Percentiles rank a stretch among this genome's conserved stretches.
Evolutionary conservation across 2,888 invertebrate species (phyloP).

Genomic region (Andrena chrysosceles): DNA sequence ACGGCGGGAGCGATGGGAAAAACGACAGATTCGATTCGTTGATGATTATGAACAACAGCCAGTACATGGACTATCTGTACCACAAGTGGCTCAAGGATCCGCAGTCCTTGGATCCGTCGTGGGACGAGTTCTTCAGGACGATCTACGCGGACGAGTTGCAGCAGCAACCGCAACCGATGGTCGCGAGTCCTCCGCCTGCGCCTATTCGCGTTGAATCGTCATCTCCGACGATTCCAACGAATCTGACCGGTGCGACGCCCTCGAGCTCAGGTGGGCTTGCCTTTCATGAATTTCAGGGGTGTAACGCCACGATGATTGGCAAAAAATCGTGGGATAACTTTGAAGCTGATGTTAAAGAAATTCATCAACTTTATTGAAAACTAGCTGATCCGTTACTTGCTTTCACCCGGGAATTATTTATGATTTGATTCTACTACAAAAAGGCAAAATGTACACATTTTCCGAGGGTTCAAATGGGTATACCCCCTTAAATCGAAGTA

Average conservation of each 20-base stretch:
- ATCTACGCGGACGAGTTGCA: constrained; percentile 15
- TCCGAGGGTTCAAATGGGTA: too few species aligned
- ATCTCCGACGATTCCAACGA: not conserved
- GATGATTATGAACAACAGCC: constrained; percentile 74
- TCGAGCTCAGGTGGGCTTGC: constrained; percentile 9
- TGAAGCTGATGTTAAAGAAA: too few species aligned
- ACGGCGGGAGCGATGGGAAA: constrained; percentile 17
- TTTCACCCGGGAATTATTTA: too few species aligned
- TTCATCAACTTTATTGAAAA: too few species aligned
- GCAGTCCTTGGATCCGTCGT: constrained; percentile 74
- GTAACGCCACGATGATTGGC: too few species aligned
- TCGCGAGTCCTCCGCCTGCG: not conserved
- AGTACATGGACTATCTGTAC: constrained; percentile 80
- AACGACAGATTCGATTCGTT: constrained; percentile 59
- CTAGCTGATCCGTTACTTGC: too few species aligned
- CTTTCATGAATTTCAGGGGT: too few species aligned
- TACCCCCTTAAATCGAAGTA: too few species aligned
- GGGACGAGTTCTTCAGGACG: constrained; percentile 76
- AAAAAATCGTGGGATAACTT: too few species aligned
- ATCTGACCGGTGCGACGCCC: not conserved
- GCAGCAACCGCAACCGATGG: too few species aligned
- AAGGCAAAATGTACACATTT: too few species aligned
- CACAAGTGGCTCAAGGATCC: constrained; percentile 75
- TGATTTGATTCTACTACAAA: too few species aligned
- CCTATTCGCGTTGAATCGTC: constrained; percentile 18